Conservation (phyloP, 2,113 vertebrate genomes). For the Salvelinus sp. region DNA sequence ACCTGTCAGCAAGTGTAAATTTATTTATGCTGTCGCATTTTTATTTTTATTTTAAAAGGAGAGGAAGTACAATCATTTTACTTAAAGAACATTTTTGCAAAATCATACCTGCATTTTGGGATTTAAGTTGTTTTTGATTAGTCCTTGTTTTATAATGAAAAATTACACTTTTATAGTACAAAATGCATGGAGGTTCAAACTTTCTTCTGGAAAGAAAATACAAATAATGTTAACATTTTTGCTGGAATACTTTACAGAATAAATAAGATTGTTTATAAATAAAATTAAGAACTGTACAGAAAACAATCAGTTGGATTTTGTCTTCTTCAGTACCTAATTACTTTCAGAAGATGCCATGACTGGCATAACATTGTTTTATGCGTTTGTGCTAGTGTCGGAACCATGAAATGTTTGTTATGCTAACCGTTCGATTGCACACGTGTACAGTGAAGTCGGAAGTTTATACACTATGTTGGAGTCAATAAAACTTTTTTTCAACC, state of each 20-base stretch:
- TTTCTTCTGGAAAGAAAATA: conserved; percentile 78
- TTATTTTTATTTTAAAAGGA: conserved; percentile 51
- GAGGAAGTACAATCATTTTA: conserved; percentile 72
- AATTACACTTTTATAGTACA: conserved; percentile 79
- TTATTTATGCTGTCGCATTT: conserved; percentile 51
- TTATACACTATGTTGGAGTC: too few species aligned
- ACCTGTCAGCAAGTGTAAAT: conserved; percentile 54
- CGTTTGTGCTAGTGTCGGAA: too few species aligned
- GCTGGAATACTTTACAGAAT: conserved; percentile 91
- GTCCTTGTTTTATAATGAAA: conserved; percentile 52
- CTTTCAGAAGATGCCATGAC: too few species aligned
- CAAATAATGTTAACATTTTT: conserved; percentile 81
- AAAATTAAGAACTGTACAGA: conserved; percentile 77
- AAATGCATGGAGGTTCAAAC: conserved; percentile 75
- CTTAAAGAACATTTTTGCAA: conserved; percentile 63
- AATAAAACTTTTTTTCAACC: too few species aligned
- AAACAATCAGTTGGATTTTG: conserved; percentile 29
- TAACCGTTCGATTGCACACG: too few species aligned
- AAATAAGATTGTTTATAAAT: conserved; percentile 97
- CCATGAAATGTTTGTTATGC: too few species aligned
- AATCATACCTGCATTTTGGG: conserved; percentile 72
- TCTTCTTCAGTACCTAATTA: conserved; percentile 14
- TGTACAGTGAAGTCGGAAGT: too few species aligned
- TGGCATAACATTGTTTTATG: too few species aligned
- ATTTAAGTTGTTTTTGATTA: conserved; percentile 47